Evolutionary conservation across 2,888 invertebrate species (phyloP), one percentile per base, ranked within the genome.

Genomic region (Agrotis segetum): DNA sequence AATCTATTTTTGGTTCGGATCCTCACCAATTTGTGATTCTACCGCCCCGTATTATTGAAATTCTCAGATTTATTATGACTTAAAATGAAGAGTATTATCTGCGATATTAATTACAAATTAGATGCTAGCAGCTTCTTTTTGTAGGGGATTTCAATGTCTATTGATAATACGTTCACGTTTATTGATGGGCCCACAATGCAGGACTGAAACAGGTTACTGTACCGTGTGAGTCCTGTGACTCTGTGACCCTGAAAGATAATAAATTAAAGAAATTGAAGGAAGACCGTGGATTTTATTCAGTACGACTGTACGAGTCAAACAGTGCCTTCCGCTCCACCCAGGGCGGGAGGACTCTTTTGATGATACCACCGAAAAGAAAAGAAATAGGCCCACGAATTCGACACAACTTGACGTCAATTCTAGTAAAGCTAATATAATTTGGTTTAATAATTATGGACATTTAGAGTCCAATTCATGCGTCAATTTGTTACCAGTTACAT

Each of bases 381-480:
- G 11, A 40, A 40, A 40, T 40, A 13, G 44, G 14, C 60, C 14
- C 5, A 21, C 17, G 34, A 50, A 4, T 34, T 17, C 21, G 34
- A 52, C 2, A 16, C 1, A 24, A 29, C 16, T 44, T 62, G 74
- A 65, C 58, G 65, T 66, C 47, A 66, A 49, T 34, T 55, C 17
- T 46, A 53, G 16, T 13, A 34, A 34, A 34, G n/a, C n/a, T 29
- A 14, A 7, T 64, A 24, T 24, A 24, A 24, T 14, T 4, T 49
- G 21, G 13, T 73, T 40, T 50, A 63, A 16, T 67, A 52, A 19
- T 40, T 11, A 9, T 44, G 19, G 6, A 56, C 11, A 56, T 24
- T 69, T 50, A 66, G 66, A 71, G 34, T 13, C 47, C 50, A 49
- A 62, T 60, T 53, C 55, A 47, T 81, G 60, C 78, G 82, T 81